These are phyloP conservation scores for Sparus aurata DNA, from an alignment of 2,797 vertebrate genomes.

Conservation along the genomic window DNA sequence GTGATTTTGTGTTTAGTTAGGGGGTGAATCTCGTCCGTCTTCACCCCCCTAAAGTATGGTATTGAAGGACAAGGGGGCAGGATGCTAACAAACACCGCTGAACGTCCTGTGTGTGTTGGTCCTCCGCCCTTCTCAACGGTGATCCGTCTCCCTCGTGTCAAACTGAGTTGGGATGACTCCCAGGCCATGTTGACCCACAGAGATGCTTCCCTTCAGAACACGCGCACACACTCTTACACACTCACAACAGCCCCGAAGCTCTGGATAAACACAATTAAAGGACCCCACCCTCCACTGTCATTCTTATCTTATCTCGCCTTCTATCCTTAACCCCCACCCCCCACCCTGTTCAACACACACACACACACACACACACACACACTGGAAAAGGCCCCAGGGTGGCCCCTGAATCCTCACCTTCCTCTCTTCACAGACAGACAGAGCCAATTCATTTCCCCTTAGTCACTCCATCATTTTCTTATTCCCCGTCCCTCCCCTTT, in stretches of 20 bases:
- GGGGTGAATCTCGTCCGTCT: slow-evolving; percentile 77
- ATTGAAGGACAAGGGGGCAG: slow-evolving; percentile 73
- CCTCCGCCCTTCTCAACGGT: slow-evolving; percentile 67
- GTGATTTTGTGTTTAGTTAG: slow-evolving; percentile 77
- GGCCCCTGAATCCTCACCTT: slow-evolving; percentile 68
- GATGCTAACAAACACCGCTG: slow-evolving; percentile 72
- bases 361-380: slow-evolving; percentile 33
- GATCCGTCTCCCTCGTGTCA: slow-evolving; percentile 79
- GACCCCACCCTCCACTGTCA: slow-evolving; percentile 73
- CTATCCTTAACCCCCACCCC: slow-evolving; percentile 65
- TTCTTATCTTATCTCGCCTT: slow-evolving; percentile 82
- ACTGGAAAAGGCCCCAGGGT: slow-evolving; percentile 64
- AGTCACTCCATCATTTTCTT: slow-evolving; percentile 63
- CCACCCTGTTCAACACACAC: slow-evolving; percentile 23
- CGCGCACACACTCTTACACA: slow-evolving; percentile 45
- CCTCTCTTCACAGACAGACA: slow-evolving; percentile 57
- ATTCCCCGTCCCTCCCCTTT: slow-evolving; percentile 18
- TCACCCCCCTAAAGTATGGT: slow-evolving; percentile 54
- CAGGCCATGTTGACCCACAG: slow-evolving; percentile 78
- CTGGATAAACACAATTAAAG: slow-evolving; percentile 81
- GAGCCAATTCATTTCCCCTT: slow-evolving; percentile 64
- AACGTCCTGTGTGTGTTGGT: slow-evolving; percentile 70
- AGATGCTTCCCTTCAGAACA: slow-evolving; percentile 57
- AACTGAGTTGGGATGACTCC: slow-evolving; percentile 71
- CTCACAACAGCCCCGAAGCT: slow-evolving; percentile 64